phyloP scores from a whole-genome alignment of 2,797 vertebrate species.

The Cottoperca gobio region DNA sequence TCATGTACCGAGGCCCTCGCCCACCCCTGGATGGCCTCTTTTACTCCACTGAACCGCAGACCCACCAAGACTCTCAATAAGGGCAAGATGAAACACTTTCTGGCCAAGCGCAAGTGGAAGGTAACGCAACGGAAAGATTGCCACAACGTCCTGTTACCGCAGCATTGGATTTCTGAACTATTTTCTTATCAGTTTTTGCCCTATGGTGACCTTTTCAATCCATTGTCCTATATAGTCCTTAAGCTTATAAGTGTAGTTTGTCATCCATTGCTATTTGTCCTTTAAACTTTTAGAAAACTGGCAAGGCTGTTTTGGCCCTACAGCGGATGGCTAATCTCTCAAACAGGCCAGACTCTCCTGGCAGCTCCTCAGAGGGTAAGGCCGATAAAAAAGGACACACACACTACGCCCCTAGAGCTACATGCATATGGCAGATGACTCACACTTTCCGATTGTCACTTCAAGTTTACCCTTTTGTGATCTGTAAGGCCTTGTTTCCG shows the following conservation, averaged over 20 bases:
- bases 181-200: slow-evolving; percentile 27
- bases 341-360: slow-evolving; percentile 76
- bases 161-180: background rate
- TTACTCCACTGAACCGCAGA: slow-evolving; percentile 65
- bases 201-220: slow-evolving; percentile 37
- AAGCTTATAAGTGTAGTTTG: slow-evolving; percentile 39
- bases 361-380: slow-evolving; percentile 79
- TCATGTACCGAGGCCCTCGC: slow-evolving; percentile 83
- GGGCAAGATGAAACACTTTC: slow-evolving; percentile 87
- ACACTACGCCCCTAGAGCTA: slow-evolving; percentile 45
- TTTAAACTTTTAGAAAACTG: slow-evolving; percentile 83
- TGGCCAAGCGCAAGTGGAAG: slow-evolving; percentile 90
- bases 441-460: slow-evolving; percentile 72
- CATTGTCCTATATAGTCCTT: slow-evolving; percentile 21
- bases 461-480: slow-evolving; percentile 73
- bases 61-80: slow-evolving; percentile 85
- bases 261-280: slow-evolving; percentile 59
- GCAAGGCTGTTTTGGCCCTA: slow-evolving; percentile 90
- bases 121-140: slow-evolving; percentile 60
- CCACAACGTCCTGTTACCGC: background rate
- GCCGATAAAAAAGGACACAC: slow-evolving; percentile 23
- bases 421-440: slow-evolving; percentile 67
- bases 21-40: slow-evolving; percentile 89
- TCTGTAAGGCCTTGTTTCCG: slow-evolving; percentile 56
- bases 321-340: slow-evolving; percentile 87